A percentile compares a stretch with the other conserved stretches of the same genome.
phyloP scores from a whole-genome alignment of 1,140 invertebrate species.

The Cotesia chilonis region DNA sequence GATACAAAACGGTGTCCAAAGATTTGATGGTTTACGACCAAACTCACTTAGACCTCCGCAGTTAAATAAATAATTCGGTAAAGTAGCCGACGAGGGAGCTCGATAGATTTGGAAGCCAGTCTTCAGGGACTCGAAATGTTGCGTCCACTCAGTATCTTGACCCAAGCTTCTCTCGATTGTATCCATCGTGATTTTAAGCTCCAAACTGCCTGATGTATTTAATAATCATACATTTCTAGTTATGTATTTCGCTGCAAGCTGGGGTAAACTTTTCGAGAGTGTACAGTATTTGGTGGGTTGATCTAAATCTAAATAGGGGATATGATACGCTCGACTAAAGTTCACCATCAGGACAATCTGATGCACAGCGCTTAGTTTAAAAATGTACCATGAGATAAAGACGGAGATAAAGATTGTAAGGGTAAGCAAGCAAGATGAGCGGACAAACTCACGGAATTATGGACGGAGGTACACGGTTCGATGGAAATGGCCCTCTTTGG shows the following conservation, averaged over 20 bases:
- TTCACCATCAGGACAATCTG: slow-evolving; percentile 13
- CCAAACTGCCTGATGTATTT: too few relatives aligned
- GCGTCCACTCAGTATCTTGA: slow-evolving; percentile 1
- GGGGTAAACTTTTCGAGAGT: neutral
- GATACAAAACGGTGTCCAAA: too few relatives aligned
- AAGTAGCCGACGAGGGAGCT: neutral
- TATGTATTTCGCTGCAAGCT: too few relatives aligned
- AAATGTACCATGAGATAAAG: slow-evolving; percentile 15
- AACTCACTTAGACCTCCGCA: slow-evolving; percentile 5
- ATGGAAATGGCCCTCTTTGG: slow-evolving; percentile 34
- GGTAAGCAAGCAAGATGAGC: neutral
- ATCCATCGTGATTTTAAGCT: neutral
- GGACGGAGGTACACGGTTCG: slow-evolving; percentile 33
- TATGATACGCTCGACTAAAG: slow-evolving; percentile 25
- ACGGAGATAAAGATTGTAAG: neutral
- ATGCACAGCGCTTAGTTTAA: slow-evolving; percentile 4
- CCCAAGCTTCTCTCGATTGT: slow-evolving; percentile 8
- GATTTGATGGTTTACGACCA: neutral
- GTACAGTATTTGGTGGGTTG: neutral
- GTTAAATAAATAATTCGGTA: slow-evolving; percentile 22
- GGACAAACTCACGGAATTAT: slow-evolving; percentile 34
- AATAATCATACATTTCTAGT: too few relatives aligned
- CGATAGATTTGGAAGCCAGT: neutral
- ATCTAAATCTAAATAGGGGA: neutral
- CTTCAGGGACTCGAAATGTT: neutral